phyloP scores from a whole-genome alignment of 2,797 vertebrate genomes.

The Sphaeramia orbicularis region DNA sequence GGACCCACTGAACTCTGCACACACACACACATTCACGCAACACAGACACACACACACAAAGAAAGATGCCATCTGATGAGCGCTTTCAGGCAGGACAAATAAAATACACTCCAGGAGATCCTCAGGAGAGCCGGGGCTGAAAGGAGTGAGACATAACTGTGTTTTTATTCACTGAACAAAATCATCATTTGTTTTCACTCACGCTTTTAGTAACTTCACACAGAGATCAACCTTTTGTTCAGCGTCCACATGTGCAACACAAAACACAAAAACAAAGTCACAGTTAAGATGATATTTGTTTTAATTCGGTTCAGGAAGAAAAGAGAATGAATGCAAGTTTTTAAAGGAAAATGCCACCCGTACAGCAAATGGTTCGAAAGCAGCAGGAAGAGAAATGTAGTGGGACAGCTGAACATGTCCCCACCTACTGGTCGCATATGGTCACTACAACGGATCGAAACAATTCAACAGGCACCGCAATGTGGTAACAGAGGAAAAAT shows the following conservation, averaged over 20 bases:
- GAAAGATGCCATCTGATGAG: slow-evolving; percentile 63
- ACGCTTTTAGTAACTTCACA: not conserved
- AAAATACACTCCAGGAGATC: slow-evolving; percentile 43
- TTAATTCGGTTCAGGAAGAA: not conserved
- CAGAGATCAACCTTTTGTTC: not conserved
- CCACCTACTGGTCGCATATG: slow-evolving; percentile 68
- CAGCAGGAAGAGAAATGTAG: not conserved
- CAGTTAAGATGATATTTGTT: not conserved
- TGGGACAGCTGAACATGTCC: slow-evolving; percentile 44
- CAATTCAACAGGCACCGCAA: slow-evolving; percentile 19
- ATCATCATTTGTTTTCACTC: not conserved
- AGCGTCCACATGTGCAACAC: not conserved
- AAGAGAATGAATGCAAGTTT: not conserved
- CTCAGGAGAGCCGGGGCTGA: slow-evolving; percentile 28
- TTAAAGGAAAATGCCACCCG: not conserved
- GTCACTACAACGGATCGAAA: slow-evolving; percentile 19
- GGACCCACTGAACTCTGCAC: slow-evolving; percentile 51
- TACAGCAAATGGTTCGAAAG: not conserved
- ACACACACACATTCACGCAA: slow-evolving; percentile 18
- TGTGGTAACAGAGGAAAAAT: not conserved
- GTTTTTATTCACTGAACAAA: slow-evolving; percentile 5
- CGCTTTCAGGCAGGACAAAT: slow-evolving; percentile 56
- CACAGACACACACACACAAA: not conserved
- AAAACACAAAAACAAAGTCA: not conserved
- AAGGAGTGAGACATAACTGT: slow-evolving; percentile 11